Conservation (phyloP, 2,888 invertebrate species). For the Craniophora ligustri region DNA sequence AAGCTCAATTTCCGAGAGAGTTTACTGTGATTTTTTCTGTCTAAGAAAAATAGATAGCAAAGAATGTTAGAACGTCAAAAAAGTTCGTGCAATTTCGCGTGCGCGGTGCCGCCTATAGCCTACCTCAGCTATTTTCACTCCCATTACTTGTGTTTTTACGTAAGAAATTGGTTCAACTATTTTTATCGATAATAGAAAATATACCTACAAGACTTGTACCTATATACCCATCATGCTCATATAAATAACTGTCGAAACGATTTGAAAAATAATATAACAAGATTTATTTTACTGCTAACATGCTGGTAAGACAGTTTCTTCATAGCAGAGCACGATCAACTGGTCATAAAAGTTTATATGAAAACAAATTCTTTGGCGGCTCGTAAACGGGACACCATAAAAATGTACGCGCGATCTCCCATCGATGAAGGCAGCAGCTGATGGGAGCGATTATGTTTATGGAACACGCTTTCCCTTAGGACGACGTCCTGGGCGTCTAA, state of each 20-base stretch:
- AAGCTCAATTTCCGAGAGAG: constrained; percentile 78
- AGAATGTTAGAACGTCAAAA: constrained; percentile 58
- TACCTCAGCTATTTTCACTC: constrained; percentile 37
- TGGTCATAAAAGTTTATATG: constrained; percentile 73
- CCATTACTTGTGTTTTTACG: constrained; percentile 10
- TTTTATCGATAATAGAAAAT: constrained; percentile 4
- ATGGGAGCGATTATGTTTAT: constrained; percentile 85
- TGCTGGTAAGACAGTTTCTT: constrained; percentile 53
- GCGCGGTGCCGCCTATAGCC: constrained; percentile 31
- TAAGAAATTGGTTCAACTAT: constrained; percentile 8
- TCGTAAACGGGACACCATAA: constrained; percentile 76
- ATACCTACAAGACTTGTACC: neutral
- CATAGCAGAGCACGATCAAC: constrained; percentile 61
- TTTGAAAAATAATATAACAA: constrained; percentile 31
- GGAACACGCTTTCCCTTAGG: constrained; percentile 69
- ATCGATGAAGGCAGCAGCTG: constrained; percentile 76
- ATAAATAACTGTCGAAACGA: neutral
- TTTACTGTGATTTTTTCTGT: constrained; percentile 81
- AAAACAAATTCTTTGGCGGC: constrained; percentile 74
- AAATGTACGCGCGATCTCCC: constrained; percentile 66
- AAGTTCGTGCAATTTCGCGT: constrained; percentile 54
- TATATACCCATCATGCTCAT: neutral
- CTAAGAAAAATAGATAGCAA: constrained; percentile 67
- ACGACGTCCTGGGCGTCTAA: constrained; percentile 68
- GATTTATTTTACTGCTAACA: constrained; percentile 48